phyloP scores from a whole-genome alignment of 2,113 vertebrate species.

The Geococcyx californianus region DNA sequence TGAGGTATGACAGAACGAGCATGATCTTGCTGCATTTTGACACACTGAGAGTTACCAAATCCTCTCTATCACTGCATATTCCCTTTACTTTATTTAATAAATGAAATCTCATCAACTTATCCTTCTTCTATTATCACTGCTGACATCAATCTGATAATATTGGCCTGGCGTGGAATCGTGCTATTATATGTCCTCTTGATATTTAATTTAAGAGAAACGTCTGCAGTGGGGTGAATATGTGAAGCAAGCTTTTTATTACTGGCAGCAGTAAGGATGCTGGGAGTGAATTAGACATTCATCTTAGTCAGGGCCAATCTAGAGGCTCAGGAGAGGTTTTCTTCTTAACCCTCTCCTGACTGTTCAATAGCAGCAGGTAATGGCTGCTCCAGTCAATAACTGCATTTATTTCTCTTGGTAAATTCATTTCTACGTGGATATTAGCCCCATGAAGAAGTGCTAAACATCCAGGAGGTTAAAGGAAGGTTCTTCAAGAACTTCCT shows the following conservation, averaged over 20 bases:
- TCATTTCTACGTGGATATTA: conserved; percentile 49
- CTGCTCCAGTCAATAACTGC: conserved; percentile 62
- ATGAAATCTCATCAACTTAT: conserved; percentile 80
- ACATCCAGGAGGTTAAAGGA: conserved; percentile 29
- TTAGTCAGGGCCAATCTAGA: conserved; percentile 76
- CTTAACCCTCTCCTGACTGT: conserved; percentile 69
- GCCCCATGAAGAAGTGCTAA: conserved; percentile 7
- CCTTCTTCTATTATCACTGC: conserved; percentile 78
- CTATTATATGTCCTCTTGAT: conserved; percentile 76
- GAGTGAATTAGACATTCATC: conserved; percentile 81
- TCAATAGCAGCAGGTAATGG: conserved; percentile 30
- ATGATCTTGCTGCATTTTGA: background rate
- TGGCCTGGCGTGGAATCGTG: conserved; percentile 72
- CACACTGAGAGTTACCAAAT: conserved; percentile 32
- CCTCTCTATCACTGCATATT: conserved; percentile 34
- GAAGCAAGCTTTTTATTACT: conserved; percentile 81
- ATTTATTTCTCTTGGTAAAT: conserved; percentile 45
- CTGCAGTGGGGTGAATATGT: conserved; percentile 71
- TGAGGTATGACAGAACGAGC: background rate
- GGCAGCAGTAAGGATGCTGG: conserved; percentile 74
- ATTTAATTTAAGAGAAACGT: conserved; percentile 80
- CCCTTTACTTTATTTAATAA: conserved; percentile 76
- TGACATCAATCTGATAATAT: conserved; percentile 83
- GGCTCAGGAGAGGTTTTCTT: conserved; percentile 62
- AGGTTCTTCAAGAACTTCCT: background rate